Evolutionary conservation across 2,113 vertebrate genomes (phyloP).

Genomic region (Amphiprion percula): DNA sequence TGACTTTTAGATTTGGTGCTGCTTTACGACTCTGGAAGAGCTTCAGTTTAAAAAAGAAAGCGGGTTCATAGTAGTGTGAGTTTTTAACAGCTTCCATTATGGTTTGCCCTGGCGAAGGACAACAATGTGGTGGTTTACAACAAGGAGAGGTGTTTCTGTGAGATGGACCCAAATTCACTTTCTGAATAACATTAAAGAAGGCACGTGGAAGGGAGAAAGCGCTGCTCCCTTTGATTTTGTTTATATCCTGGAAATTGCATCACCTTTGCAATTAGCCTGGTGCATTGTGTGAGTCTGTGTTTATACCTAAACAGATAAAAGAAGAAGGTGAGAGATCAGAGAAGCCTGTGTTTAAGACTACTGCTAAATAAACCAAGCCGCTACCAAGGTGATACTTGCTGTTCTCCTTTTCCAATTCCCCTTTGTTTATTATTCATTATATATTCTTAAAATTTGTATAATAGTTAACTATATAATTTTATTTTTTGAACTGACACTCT

Average conservation of each 20-base stretch:
- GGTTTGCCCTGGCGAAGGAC: conserved; percentile 47
- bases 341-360: conserved; percentile 45
- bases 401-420: conserved; percentile 20
- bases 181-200: conserved; percentile 71
- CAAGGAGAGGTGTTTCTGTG: conserved; percentile 50
- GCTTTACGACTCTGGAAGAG: conserved; percentile 19
- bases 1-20: conserved; percentile 27
- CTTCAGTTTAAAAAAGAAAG: conserved; percentile 40
- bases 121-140: conserved; percentile 55
- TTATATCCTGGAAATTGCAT: conserved; percentile 79
- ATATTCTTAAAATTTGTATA: conserved; percentile 6
- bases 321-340: conserved; percentile 59
- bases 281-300: conserved; percentile 40
- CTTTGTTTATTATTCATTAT: conserved; percentile 1
- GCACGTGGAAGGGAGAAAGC: conserved; percentile 55
- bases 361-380: conserved; percentile 27
- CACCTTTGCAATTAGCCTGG: conserved; percentile 79
- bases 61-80: conserved; percentile 47
- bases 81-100: conserved; percentile 55
- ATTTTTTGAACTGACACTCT: not conserved
- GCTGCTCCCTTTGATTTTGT: conserved; percentile 79
- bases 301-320: conserved; percentile 68
- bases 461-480: no score
- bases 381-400: conserved; percentile 3
- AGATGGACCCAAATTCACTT: conserved; percentile 64